phyloP scores from a whole-genome alignment of 2,888 invertebrate species.

The Brachypterus glaber region DNA sequence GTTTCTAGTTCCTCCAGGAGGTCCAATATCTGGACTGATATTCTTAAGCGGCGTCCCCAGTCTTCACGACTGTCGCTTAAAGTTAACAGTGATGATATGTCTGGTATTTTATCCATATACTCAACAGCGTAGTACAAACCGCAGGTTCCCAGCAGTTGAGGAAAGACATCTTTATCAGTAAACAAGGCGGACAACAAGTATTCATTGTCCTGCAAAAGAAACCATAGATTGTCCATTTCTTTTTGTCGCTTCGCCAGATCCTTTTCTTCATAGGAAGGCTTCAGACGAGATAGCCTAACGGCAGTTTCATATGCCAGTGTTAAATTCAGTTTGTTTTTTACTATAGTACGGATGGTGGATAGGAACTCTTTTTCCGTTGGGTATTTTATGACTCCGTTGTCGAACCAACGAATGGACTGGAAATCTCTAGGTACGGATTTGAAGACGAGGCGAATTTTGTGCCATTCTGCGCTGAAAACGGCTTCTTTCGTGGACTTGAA shows the following conservation, averaged over 20 bases:
- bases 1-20: slow-evolving; percentile 50
- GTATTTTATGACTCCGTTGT: slow-evolving; percentile 41
- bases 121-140: slow-evolving; percentile 58
- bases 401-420: slow-evolving; percentile 41
- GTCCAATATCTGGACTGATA: slow-evolving; percentile 52
- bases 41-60: slow-evolving; percentile 48
- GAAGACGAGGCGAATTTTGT: slow-evolving; percentile 48
- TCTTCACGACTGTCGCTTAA: slow-evolving; percentile 46
- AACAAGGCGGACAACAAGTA: slow-evolving; percentile 52
- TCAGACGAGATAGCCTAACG: slow-evolving; percentile 42
- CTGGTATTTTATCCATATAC: slow-evolving; percentile 48
- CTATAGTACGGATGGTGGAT: slow-evolving; percentile 43
- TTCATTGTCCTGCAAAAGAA: slow-evolving; percentile 56
- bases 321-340: slow-evolving; percentile 47
- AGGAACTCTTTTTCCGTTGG: slow-evolving; percentile 47
- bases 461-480: slow-evolving; percentile 52
- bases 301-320: slow-evolving; percentile 44
- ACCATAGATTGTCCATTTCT: slow-evolving; percentile 55
- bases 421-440: slow-evolving; percentile 43
- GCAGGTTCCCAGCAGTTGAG: slow-evolving; percentile 56
- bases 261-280: slow-evolving; percentile 40
- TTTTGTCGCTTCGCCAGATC: slow-evolving; percentile 36
- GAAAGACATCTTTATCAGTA: slow-evolving; percentile 52
- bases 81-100: slow-evolving; percentile 44
- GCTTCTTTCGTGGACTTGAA: slow-evolving; percentile 52